Percentiles rank a stretch among this genome's conserved stretches.
Evolutionary conservation across 2,797 vertebrate genomes (phyloP).

Genomic region (Glyptemys insculpta): DNA sequence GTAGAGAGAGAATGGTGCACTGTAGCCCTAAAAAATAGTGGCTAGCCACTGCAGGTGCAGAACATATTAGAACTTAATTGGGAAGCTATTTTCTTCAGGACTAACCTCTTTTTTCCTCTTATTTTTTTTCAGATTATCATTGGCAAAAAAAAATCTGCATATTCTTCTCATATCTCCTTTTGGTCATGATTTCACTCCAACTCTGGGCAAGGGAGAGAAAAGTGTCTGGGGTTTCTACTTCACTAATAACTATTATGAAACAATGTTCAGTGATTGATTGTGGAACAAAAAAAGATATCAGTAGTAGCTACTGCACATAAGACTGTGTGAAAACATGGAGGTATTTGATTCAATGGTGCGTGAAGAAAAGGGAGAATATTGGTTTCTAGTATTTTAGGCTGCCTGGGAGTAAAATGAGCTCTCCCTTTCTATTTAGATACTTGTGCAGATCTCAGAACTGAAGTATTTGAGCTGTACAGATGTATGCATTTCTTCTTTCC

Average conservation of each 20-base stretch:
- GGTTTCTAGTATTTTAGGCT: background rate
- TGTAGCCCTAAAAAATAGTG: background rate
- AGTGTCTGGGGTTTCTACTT: background rate
- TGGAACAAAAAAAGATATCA: background rate
- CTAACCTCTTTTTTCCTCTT: constrained; percentile 17
- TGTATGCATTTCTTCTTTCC: background rate
- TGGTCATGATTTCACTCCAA: background rate
- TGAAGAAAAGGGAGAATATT: background rate
- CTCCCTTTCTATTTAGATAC: background rate
- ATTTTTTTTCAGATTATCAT: background rate
- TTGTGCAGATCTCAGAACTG: background rate
- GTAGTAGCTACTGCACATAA: background rate
- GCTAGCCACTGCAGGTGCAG: background rate
- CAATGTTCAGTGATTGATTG: background rate
- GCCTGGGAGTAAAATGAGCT: background rate
- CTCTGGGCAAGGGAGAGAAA: background rate
- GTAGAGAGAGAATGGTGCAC: background rate
- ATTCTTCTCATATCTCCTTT: background rate
- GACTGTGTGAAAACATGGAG: background rate
- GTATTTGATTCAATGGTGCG: background rate
- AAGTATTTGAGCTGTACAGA: background rate
- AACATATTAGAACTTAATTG: background rate
- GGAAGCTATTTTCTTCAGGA: background rate
- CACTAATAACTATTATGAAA: background rate
- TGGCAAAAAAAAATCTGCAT: background rate